Base-by-base conservation (phyloP, 2,797 vertebrate species). In the Ataeniobius toweri region DNA sequence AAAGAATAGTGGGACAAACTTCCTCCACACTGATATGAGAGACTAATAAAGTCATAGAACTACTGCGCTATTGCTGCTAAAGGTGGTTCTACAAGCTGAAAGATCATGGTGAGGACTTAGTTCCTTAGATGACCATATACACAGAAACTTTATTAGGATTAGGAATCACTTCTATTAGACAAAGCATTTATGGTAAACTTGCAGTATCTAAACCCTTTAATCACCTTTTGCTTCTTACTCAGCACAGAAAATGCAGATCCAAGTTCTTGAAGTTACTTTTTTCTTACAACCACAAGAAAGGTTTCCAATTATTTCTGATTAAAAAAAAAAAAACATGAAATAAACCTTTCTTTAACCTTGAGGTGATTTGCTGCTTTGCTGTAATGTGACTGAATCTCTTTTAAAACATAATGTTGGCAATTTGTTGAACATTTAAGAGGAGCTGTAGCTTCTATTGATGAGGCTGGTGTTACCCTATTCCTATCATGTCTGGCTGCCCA, bases 391-490 rank as follows among this genome's bases (percentile, higher is more conserved):
- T 51, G 26, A 51, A 48, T 63, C 46, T 65, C 58, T 46, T 73
- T 39, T 72, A 13, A 53, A 53, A 59, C 24, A 46, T 55, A 46
- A n/a, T 14, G 28, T 51, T 36, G 58, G 28, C 59, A 67, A 36
- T 36, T 67, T 67, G 74, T 31, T 75, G 22, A 75, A 67, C 48
- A 70, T 76, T 70, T 76, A 76, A 41, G 18, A 20, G 61, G 24
- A 81, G 41, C 22, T 44, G 74, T n/a, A 65, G 28, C 18, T 0
- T 24, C 24, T 44, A 68, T 78, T 20, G 72, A 81, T 70, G 58
- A 36, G 36, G 22, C 65, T 14, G 3, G 44, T 12, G 51, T 31
- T 59, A n/a, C 36, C 79, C 46, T 79, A 20, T 81, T 76, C 74
- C 53, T 50, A 68, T 83, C 44, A 59, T 16, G 50, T 5, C 48